phyloP scores from a whole-genome alignment of 2,888 invertebrate genomes.

The Polyploca ridens region DNA sequence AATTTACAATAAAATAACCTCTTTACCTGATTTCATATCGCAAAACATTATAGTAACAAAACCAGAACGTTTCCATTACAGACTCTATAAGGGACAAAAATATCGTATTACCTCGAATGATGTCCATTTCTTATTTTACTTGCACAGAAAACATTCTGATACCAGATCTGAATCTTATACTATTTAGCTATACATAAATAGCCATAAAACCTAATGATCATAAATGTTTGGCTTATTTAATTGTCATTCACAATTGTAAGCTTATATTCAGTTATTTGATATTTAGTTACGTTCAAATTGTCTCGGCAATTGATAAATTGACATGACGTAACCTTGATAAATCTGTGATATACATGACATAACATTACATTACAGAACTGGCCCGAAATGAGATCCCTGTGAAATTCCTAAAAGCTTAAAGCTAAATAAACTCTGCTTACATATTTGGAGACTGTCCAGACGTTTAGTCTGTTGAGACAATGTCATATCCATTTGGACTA shows the following conservation, averaged over 20 bases:
- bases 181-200: background rate
- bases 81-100: background rate
- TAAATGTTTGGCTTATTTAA: background rate
- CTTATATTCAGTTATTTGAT: background rate
- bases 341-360: background rate
- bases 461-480: background rate
- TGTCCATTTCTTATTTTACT: background rate
- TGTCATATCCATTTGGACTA: constrained; percentile 10
- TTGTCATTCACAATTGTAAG: background rate
- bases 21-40: constrained; percentile 1
- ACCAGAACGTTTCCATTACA: background rate
- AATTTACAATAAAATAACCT: constrained; percentile 8
- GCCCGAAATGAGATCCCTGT: background rate
- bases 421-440: too few species aligned
- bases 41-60: background rate
- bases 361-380: background rate
- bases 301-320: background rate
- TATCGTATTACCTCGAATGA: background rate
- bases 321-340: background rate
- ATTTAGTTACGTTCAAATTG: background rate
- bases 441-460: too few species aligned
- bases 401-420: background rate
- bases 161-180: background rate
- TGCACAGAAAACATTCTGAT: background rate
- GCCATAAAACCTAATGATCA: background rate